phyloP scores from a whole-genome alignment of 2,888 invertebrate species.

The Neria commutata region DNA sequence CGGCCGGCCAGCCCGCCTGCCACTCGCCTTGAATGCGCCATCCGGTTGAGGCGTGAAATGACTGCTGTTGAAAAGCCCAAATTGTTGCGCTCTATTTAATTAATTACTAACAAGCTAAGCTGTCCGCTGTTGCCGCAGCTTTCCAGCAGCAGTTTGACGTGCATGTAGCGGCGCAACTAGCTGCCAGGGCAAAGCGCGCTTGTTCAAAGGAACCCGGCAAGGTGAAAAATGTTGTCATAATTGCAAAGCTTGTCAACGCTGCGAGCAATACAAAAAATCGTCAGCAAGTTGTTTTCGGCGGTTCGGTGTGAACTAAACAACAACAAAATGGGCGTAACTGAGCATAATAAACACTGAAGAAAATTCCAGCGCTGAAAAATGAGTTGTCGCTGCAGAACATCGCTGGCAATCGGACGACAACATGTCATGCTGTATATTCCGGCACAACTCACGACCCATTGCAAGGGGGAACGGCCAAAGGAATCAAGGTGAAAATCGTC shows the following conservation, averaged over 20 bases:
- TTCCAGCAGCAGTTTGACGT: background rate
- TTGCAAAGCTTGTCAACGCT: constrained; percentile 35
- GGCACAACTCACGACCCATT: background rate
- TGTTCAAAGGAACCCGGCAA: too few relatives aligned
- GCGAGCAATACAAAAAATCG: constrained; percentile 8
- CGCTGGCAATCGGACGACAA: too few relatives aligned
- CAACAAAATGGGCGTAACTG: too few relatives aligned
- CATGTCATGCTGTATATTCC: too few relatives aligned
- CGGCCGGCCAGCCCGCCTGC: background rate
- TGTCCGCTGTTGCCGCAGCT: background rate
- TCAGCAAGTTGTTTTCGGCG: too few relatives aligned
- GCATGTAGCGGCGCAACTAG: too few relatives aligned
- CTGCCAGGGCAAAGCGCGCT: too few relatives aligned
- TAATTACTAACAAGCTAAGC: constrained; percentile 50
- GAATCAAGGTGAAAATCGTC: background rate
- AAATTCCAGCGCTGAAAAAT: constrained; percentile 46
- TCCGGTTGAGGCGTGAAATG: background rate
- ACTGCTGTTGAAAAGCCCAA: constrained; percentile 10
- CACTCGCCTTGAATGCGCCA: background rate
- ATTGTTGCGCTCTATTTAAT: constrained; percentile 42
- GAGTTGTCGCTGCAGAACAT: constrained; percentile 53
- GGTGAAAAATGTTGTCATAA: constrained; percentile 33
- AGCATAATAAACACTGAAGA: too few relatives aligned
- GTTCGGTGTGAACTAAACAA: too few relatives aligned
- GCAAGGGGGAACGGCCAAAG: background rate